Evolutionary conservation across 2,113 vertebrate species (phyloP), one percentile per base, ranked within the genome.

Genomic region (Amblyopsis rosae): DNA sequence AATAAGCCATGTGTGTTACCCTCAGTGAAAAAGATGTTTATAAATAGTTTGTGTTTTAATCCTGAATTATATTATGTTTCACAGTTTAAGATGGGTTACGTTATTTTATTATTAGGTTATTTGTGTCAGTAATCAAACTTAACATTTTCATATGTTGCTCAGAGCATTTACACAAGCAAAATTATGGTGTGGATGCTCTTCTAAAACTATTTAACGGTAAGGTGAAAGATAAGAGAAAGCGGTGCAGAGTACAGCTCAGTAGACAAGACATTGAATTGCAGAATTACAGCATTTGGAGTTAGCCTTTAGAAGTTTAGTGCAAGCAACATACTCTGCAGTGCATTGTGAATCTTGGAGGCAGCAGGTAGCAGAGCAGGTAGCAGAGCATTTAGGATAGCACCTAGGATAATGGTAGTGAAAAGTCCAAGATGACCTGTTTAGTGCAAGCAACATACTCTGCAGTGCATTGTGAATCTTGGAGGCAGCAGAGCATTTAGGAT

Each of bases 291-390:
- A n/a, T 6, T 67, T 33, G 12, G 70, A 72, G 46, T 57, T 58
- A n/a, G 65, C 80, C 67, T 60, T 59, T 79, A 49, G 11, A 56
- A 72, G 70, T 72, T 86, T 82, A 76, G 72, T 83, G 67, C 79
- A 9, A 59, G 69, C 58, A 19, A 69, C 33, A 61, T 45, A 19
- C 19, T 19, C 19, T 19, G 19, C 1, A 19, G 19, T 15, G 61
- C 47, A 62, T 67, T 10, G 69, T 72, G 66, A 59, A 73, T 69
- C 75, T 74, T 70, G 19, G 63, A 69, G 71, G 62, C 71, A 54
- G 69, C 67, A 68, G 60, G 58, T 65, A 53, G 68, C 48, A 45
- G 8, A 54, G 69, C 67, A 68, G 60, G 58, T 65, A 53, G 68
- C 48, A 45, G 8, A 46, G 19, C 59, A 10, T 19, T 57, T 53